Conservation (phyloP, 2,113 vertebrate genomes). For the Arothron firmamentum region DNA sequence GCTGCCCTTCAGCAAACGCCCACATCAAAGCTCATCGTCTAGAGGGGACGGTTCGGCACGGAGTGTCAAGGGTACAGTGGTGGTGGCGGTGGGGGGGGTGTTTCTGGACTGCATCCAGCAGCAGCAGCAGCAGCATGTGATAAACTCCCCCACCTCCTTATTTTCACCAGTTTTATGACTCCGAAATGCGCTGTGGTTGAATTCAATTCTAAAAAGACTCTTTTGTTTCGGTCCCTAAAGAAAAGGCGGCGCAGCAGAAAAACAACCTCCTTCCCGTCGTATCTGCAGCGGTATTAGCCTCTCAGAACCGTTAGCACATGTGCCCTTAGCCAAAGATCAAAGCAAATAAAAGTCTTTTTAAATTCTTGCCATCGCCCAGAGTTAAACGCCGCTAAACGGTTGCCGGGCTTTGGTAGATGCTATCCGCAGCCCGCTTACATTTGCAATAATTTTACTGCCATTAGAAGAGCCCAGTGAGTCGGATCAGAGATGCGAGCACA, state of each 20-base stretch:
- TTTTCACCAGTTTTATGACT: slow-evolving; percentile 27
- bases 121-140: slow-evolving; percentile 42
- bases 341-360: background rate
- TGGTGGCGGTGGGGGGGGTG: slow-evolving; percentile 10
- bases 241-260: slow-evolving; percentile 2
- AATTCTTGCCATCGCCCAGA: slow-evolving; percentile 9
- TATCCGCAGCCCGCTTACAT: slow-evolving; percentile 2
- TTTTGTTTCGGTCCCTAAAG: background rate
- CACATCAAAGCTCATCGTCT: slow-evolving; percentile 28
- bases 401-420: background rate
- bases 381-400: slow-evolving; percentile 14
- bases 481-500: background rate
- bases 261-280: slow-evolving; percentile 13
- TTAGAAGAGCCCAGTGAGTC: slow-evolving; percentile 6
- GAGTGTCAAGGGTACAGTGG: slow-evolving; percentile 53
- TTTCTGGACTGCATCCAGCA: slow-evolving; percentile 59
- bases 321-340: too few species aligned
- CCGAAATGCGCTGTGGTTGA: slow-evolving; percentile 33
- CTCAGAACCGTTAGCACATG: too few species aligned
- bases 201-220: slow-evolving; percentile 17
- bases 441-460: background rate
- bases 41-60: slow-evolving; percentile 34
- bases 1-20: slow-evolving; percentile 42
- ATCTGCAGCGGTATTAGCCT: background rate
- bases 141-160: slow-evolving; percentile 38